Evolutionary conservation across 1,140 invertebrate species (phyloP).

Genomic region (Philaenus spumarius): DNA sequence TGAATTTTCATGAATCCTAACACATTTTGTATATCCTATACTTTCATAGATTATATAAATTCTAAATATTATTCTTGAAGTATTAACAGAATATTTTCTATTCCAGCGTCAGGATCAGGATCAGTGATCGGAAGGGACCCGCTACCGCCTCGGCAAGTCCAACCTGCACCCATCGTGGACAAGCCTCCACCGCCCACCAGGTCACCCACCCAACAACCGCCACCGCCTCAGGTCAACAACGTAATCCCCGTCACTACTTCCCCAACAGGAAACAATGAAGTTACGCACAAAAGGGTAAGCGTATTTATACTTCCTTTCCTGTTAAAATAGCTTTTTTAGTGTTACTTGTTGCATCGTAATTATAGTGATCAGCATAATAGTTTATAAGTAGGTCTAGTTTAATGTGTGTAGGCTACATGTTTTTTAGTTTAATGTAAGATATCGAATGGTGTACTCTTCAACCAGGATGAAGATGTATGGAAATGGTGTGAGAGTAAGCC

Average conservation of each 20-base stretch:
- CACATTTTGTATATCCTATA: not conserved
- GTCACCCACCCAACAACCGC: slow-evolving; percentile 42
- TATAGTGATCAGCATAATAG: too few relatives aligned
- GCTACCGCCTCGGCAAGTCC: slow-evolving; percentile 42
- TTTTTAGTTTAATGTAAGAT: too few relatives aligned
- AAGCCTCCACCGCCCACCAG: slow-evolving; percentile 36
- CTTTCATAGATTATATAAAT: not conserved
- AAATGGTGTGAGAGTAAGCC: too few relatives aligned
- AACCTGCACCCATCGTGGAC: slow-evolving; percentile 44
- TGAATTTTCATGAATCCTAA: too few relatives aligned
- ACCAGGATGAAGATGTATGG: too few relatives aligned
- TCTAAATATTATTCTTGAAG: not conserved
- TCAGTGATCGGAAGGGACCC: slow-evolving; percentile 48
- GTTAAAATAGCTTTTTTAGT: too few relatives aligned
- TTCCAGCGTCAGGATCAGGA: slow-evolving; percentile 50
- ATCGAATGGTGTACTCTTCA: too few relatives aligned
- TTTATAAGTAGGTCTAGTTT: too few relatives aligned
- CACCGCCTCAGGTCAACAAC: slow-evolving; percentile 32
- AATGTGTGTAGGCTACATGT: too few relatives aligned
- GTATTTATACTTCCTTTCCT: not conserved
- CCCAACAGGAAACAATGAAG: too few relatives aligned
- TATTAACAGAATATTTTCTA: slow-evolving; percentile 14
- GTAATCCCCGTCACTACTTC: slow-evolving; percentile 15
- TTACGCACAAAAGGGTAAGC: slow-evolving; percentile 16
- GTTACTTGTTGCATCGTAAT: too few relatives aligned